These are phyloP conservation scores for Aviceda subcristata DNA, from an alignment of 2,113 vertebrate genomes.

Conservation along the genomic window DNA sequence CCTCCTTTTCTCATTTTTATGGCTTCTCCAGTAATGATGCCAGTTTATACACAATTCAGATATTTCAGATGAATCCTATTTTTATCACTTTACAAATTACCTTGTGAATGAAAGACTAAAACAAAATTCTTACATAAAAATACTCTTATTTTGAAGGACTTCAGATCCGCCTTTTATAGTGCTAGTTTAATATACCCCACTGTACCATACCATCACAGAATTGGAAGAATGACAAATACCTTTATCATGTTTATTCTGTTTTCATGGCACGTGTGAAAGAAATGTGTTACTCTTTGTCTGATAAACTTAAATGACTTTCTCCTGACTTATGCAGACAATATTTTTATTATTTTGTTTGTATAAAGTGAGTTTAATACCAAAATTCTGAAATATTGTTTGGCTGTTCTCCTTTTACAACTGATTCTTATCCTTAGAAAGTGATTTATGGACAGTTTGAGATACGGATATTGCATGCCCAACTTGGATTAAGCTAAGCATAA, in stretches of 20 bases:
- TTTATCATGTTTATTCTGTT: neutral
- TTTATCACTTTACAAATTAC: neutral
- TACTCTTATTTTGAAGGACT: neutral
- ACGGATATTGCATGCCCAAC: neutral
- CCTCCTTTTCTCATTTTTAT: neutral
- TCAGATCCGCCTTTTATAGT: neutral
- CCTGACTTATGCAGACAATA: neutral
- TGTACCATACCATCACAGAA: neutral
- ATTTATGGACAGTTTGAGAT: neutral
- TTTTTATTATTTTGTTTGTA: neutral
- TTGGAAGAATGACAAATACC: neutral
- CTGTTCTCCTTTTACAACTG: conserved; percentile 7
- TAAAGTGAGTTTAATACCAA: neutral
- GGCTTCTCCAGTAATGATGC: neutral
- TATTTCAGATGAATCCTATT: neutral
- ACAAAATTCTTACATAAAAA: neutral
- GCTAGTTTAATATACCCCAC: neutral
- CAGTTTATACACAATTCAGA: neutral
- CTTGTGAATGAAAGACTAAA: neutral
- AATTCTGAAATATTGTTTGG: neutral
- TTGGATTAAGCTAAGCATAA: neutral
- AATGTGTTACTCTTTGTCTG: neutral
- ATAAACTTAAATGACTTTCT: neutral
- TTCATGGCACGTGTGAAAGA: neutral
- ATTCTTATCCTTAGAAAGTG: neutral